A percentile compares a stretch with the other conserved stretches of the same genome.
Evolutionary conservation across 2,888 invertebrate species (phyloP).

Genomic region (Clunio marinus): DNA sequence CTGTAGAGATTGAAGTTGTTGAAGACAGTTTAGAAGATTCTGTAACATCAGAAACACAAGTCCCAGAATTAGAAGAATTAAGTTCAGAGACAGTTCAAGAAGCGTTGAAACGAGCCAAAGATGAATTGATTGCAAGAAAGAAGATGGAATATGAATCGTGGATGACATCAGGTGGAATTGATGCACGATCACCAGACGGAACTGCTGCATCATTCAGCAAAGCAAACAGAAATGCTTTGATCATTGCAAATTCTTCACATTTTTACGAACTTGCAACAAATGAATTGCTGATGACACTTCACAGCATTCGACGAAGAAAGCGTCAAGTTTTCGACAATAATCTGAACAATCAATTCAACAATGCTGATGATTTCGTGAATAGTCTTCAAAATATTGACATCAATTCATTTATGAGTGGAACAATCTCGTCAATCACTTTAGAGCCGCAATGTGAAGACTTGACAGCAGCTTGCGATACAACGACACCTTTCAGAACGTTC

Average conservation of each 20-base stretch:
- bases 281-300: conserved; percentile 67
- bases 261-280: conserved; percentile 83
- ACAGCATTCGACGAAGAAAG: conserved; percentile 58
- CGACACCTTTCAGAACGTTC: conserved; percentile 62
- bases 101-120: conserved; percentile 74
- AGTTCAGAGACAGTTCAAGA: conserved; percentile 67
- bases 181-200: conserved; percentile 80
- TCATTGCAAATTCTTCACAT: conserved; percentile 79
- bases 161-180: conserved; percentile 70
- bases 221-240: conserved; percentile 77
- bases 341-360: conserved; percentile 52
- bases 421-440: conserved; percentile 56
- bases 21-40: conserved; percentile 46
- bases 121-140: conserved; percentile 68
- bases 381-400: conserved; percentile 76
- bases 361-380: conserved; percentile 67
- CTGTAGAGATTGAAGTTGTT: conserved; percentile 54
- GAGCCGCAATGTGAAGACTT: conserved; percentile 70
- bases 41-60: conserved; percentile 44
- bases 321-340: conserved; percentile 70
- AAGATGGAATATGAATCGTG: conserved; percentile 78
- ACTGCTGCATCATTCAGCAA: conserved; percentile 88
- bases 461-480: conserved; percentile 65
- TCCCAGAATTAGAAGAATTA: conserved; percentile 62
- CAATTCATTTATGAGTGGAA: conserved; percentile 61